phyloP scores from a whole-genome alignment of 2,113 vertebrate species.

The Charadrius vociferus region DNA sequence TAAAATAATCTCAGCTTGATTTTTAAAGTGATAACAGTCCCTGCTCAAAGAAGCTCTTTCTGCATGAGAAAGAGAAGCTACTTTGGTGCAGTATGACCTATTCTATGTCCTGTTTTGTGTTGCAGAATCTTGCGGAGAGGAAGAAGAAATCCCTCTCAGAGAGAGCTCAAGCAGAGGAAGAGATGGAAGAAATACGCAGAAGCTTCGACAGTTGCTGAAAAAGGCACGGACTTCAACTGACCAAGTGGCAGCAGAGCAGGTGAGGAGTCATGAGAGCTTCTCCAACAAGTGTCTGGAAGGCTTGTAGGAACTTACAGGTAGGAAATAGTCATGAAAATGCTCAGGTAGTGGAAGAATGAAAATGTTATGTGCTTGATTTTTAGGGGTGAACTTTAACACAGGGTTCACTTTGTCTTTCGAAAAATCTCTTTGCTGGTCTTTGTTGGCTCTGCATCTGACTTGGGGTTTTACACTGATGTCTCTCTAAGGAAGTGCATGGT shows the following conservation, averaged over 20 bases:
- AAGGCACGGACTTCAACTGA: constrained; percentile 83
- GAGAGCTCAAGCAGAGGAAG: constrained; percentile 85
- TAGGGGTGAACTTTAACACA: background rate
- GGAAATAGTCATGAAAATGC: background rate
- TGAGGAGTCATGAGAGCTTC: constrained; percentile 27
- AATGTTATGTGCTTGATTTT: accelerated
- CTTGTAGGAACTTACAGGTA: background rate
- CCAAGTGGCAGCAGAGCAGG: constrained; percentile 86
- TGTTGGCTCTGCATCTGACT: background rate
- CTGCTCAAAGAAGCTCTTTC: background rate
- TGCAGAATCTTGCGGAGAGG: constrained; percentile 86
- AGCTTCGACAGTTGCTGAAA: constrained; percentile 83
- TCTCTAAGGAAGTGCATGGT: background rate
- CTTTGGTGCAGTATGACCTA: background rate
- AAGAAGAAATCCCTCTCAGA: constrained; percentile 89
- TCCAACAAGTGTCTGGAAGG: background rate
- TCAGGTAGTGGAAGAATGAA: background rate
- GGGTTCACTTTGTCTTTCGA: background rate
- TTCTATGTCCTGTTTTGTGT: background rate
- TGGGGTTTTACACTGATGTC: background rate
- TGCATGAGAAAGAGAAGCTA: background rate
- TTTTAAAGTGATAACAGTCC: background rate
- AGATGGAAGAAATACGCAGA: constrained; percentile 88
- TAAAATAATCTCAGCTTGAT: background rate
- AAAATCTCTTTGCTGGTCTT: background rate